Percentiles rank a stretch among this genome's conserved stretches.
Evolutionary conservation across 1,140 invertebrate species (phyloP).

Genomic region (Helicoverpa zea): DNA sequence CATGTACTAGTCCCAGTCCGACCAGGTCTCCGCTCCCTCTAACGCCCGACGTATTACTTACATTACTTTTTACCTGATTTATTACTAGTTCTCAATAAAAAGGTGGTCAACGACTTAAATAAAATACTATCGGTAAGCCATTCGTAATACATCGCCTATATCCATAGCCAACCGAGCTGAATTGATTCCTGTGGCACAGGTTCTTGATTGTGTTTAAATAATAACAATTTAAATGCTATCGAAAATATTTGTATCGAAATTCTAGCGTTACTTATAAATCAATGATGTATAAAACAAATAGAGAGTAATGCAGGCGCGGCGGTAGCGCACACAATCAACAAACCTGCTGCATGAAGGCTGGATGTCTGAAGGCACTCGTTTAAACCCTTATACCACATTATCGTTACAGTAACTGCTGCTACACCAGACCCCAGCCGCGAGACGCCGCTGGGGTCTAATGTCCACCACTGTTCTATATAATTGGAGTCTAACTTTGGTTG

Average conservation of each 20-base stretch:
- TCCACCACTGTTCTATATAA: conserved; percentile 67
- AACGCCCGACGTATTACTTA: conserved; percentile 32
- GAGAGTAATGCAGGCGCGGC: conserved; percentile 9
- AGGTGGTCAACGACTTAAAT: conserved; percentile 46
- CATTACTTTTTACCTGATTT: conserved; percentile 22
- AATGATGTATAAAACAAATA: conserved; percentile 54
- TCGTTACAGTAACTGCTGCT: conserved; percentile 63
- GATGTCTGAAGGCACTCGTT: conserved; percentile 86
- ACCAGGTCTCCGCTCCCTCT: conserved; percentile 9
- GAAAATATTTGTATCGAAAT: conserved; percentile 8
- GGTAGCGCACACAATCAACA: conserved; percentile 72
- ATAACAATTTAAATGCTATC: conserved; percentile 31
- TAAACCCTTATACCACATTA: conserved; percentile 80
- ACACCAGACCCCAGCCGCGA: conserved; percentile 26
- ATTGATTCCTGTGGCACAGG: conserved; percentile 54
- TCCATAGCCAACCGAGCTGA: conserved; percentile 59
- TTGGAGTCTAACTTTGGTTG: conserved; percentile 74
- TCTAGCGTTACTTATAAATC: conserved; percentile 34
- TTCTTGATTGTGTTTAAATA: conserved; percentile 52
- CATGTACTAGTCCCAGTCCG: conserved; percentile 31
- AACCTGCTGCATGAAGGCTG: conserved; percentile 84
- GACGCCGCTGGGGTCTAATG: conserved; percentile 50
- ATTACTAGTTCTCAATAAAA: conserved; percentile 33
- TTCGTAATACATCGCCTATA: conserved; percentile 56
- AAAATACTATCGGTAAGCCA: conserved; percentile 59